Conservation (phyloP, 2,888 invertebrate species). For the Pyrochroa serraticornis region DNA sequence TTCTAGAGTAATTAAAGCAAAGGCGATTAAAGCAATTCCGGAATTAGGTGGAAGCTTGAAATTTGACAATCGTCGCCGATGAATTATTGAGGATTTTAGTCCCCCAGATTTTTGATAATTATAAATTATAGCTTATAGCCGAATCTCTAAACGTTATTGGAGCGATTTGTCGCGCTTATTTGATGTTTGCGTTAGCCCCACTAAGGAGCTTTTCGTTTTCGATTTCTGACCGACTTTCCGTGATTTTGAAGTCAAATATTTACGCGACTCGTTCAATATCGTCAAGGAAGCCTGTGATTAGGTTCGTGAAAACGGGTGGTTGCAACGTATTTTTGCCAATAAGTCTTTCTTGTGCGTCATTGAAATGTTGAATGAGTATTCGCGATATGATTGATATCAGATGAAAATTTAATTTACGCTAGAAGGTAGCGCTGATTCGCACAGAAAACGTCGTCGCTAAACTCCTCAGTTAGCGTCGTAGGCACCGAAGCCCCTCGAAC, state of each 20-base stretch:
- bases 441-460: too few species aligned
- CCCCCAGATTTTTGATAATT: constrained; percentile 11
- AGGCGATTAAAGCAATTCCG: constrained; percentile 21
- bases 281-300: constrained; percentile 2
- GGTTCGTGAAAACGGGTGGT: too few species aligned
- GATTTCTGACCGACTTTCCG: constrained; percentile 3
- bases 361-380: too few species aligned
- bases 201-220: background rate
- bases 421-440: too few species aligned
- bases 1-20: constrained; percentile 22
- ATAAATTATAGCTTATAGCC: constrained; percentile 17
- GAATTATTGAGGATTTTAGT: constrained; percentile 11
- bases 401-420: too few species aligned
- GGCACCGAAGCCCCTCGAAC: too few species aligned
- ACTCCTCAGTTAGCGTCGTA: too few species aligned
- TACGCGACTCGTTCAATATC: constrained; percentile 24
- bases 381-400: too few species aligned
- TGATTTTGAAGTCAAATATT: constrained; percentile 25
- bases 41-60: constrained; percentile 1
- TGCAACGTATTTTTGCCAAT: too few species aligned
- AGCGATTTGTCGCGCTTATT: background rate
- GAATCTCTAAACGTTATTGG: background rate
- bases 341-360: too few species aligned
- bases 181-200: background rate
- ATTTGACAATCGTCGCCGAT: background rate